Evolutionary conservation across 2,113 vertebrate species (phyloP).

Genomic region (Thomomys bottae): DNA sequence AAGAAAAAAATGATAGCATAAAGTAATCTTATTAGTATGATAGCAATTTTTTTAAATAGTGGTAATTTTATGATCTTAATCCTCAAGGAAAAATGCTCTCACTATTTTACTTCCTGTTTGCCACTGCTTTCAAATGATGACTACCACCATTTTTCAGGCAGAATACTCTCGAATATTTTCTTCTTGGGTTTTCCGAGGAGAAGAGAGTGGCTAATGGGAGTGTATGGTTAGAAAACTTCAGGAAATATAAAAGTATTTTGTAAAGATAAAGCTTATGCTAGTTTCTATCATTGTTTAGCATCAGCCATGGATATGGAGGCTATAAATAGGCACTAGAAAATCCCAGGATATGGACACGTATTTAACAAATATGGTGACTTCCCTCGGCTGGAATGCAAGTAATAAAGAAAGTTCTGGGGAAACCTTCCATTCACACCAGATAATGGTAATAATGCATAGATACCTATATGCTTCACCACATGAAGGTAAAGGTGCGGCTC

Average conservation of each 20-base stretch:
- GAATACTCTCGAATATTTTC: neutral
- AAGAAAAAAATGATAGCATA: neutral
- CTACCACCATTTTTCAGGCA: slow-evolving; percentile 10
- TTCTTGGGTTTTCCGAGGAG: neutral
- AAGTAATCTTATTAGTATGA: neutral
- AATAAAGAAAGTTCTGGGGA: neutral
- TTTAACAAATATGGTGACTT: neutral
- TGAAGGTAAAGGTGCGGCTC: too few relatives aligned
- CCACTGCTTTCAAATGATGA: slow-evolving; percentile 17
- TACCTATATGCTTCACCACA: too few relatives aligned
- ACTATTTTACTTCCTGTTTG: slow-evolving; percentile 41
- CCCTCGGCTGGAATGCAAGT: neutral
- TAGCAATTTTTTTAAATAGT: neutral
- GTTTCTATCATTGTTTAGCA: neutral
- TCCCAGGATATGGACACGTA: neutral
- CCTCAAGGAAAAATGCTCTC: slow-evolving; percentile 20
- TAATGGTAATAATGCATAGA: neutral
- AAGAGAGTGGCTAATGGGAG: neutral
- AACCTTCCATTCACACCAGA: neutral
- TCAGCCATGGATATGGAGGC: neutral
- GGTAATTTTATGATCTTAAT: neutral
- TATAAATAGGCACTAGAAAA: neutral
- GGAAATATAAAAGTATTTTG: neutral
- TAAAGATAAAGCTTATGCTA: neutral
- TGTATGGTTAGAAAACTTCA: slow-evolving; percentile 1